These are phyloP conservation scores for Napeogenes sylphis DNA, from an alignment of 2,888 invertebrate species.

Conservation along the genomic window DNA sequence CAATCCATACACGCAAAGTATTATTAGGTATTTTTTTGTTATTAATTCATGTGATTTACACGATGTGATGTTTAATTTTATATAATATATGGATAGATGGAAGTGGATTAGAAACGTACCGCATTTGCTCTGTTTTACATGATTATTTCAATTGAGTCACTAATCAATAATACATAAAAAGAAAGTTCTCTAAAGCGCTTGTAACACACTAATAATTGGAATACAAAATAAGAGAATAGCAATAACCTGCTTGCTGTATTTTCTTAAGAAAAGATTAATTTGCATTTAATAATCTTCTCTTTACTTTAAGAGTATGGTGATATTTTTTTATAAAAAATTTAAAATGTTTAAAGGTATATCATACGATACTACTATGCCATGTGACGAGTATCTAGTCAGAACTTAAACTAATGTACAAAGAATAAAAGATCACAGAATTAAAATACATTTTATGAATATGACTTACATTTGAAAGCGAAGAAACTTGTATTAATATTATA, in stretches of 20 bases:
- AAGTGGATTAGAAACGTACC: too few relatives aligned
- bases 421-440: slow-evolving; percentile 6
- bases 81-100: too few relatives aligned
- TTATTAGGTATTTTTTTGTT: too few relatives aligned
- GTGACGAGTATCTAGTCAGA: slow-evolving; percentile 3
- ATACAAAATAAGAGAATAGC: slow-evolving; percentile 1
- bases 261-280: too few relatives aligned
- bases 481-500: neutral
- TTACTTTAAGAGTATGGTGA: too few relatives aligned
- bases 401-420: slow-evolving; percentile 4
- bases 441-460: slow-evolving; percentile 5
- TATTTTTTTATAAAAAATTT: too few relatives aligned
- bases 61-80: too few relatives aligned
- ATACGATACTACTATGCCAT: neutral
- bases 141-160: slow-evolving; percentile 14
- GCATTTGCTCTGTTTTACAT: too few relatives aligned
- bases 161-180: neutral
- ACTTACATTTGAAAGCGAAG: neutral
- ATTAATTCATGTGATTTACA: too few relatives aligned
- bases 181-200: neutral
- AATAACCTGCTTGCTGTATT: slow-evolving; percentile 6
- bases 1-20: too few relatives aligned
- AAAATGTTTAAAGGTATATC: neutral
- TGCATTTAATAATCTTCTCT: too few relatives aligned
- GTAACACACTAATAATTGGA: neutral